Conservation (phyloP, 1,140 invertebrate genomes). For the Melitaea cinxia region DNA sequence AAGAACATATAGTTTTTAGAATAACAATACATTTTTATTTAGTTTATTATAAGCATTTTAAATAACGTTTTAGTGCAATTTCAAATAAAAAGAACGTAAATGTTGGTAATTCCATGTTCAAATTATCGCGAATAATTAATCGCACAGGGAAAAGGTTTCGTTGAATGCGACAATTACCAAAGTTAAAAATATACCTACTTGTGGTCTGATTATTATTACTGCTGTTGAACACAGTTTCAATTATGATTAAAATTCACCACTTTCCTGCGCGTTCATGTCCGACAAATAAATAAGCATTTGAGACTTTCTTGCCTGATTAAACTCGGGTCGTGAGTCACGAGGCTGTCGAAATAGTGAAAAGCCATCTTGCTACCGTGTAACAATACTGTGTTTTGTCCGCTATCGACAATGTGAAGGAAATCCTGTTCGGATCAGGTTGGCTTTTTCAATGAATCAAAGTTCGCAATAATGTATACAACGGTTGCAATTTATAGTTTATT, state of each 20-base stretch:
- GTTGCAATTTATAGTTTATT: conserved; percentile 21
- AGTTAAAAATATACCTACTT: not conserved
- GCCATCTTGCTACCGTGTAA: conserved; percentile 66
- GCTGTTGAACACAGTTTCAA: conserved; percentile 24
- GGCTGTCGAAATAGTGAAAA: conserved; percentile 57
- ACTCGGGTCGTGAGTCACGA: conserved; percentile 72
- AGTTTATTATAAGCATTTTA: too few species aligned
- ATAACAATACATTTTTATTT: too few species aligned
- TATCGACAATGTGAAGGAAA: conserved; percentile 36
- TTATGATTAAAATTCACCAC: conserved; percentile 30
- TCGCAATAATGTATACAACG: conserved; percentile 16
- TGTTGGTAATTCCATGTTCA: too few species aligned
- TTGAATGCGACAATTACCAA: too few species aligned
- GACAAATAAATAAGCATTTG: conserved; percentile 71
- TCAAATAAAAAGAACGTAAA: too few species aligned
- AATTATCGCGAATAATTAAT: too few species aligned
- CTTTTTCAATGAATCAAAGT: conserved; percentile 37
- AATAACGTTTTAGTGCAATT: too few species aligned
- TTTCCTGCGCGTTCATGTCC: conserved; percentile 46
- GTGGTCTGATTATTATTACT: not conserved
- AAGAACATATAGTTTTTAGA: too few species aligned
- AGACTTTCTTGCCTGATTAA: conserved; percentile 67
- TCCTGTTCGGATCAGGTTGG: conserved; percentile 38
- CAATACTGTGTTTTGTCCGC: conserved; percentile 50
- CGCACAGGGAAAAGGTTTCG: too few species aligned